Evolutionary conservation across 2,797 vertebrate genomes (phyloP), one percentile per base, ranked within the genome.

Genomic region (Sebastes diaconus): DNA sequence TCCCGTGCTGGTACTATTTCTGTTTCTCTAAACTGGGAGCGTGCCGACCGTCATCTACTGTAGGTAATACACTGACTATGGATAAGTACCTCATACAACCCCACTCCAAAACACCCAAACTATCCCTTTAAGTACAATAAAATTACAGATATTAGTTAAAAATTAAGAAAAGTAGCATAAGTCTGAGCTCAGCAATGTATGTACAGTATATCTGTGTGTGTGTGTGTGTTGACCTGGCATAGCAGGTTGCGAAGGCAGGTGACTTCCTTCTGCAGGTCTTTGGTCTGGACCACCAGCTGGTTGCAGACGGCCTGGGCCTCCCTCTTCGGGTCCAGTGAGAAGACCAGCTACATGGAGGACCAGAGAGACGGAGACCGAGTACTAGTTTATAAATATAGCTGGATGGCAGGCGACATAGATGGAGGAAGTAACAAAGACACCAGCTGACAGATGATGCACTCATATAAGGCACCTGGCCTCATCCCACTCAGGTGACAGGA

Each of bases 231-330:
- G 92, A 99, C 98, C 98, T 97, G 95, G 75, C 94, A 73, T 50
- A 99, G 81, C 25, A 97, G 94, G 80, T 93, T 94, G 85, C 92
- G 96, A 52, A 99, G 95, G 83, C 94, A 97, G 87, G 61, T 71
- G 84, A 97, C 94, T 93, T 99, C 97, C 90, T 95, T 96, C 91
- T 91, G 94, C 87, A 99, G 87, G 87, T 97, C 95, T 87, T 91
- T 94, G 39, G 92, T 93, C 68, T 87, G 96, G 81, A 89, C 64
- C 72, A 97, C 83, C 67, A 99, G 88, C 66, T 98, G 95, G 74
- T 91, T 93, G 91, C 97, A 98, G 81, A 95, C 79, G 34, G 91
- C 86, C 89, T 93, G 89, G 27, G 95, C 95, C 73, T 95, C 96
- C 80, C 87, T 93, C n/a, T 96, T 95, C 0, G 95, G 93, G 90